A percentile compares a stretch with the other conserved stretches of the same genome.
Conservation (phyloP, 2,888 invertebrate species). For the Octonoba sinensis region DNA sequence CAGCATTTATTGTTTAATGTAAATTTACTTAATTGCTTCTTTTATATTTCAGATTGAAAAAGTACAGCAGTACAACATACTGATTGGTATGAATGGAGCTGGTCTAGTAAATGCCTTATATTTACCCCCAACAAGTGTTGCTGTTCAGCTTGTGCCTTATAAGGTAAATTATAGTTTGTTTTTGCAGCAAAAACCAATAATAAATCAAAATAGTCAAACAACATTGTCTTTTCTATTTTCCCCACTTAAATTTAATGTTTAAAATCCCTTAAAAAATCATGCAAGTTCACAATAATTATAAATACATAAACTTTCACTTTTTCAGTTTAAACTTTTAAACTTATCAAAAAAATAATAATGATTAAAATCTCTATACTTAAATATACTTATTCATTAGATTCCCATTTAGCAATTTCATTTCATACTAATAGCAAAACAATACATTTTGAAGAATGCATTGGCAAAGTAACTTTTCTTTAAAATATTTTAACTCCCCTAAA, state of each 20-base stretch:
- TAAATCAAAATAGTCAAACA: not conserved
- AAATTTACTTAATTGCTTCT: not conserved
- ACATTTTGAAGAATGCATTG: not conserved
- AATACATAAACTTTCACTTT: too few relatives aligned
- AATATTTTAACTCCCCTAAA: too few relatives aligned
- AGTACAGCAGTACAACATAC: slow-evolving; percentile 67
- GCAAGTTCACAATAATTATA: too few relatives aligned
- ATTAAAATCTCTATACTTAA: too few relatives aligned
- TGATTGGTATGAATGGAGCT: slow-evolving; percentile 69
- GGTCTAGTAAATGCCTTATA: slow-evolving; percentile 68
- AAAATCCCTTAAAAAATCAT: not conserved
- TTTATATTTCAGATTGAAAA: slow-evolving; percentile 65
- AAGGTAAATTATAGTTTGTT: slow-evolving; percentile 56
- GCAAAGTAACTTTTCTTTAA: too few relatives aligned
- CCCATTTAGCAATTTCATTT: not conserved
- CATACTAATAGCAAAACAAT: slow-evolving; percentile 7
- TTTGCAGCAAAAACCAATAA: not conserved
- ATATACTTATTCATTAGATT: not conserved
- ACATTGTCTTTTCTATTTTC: not conserved
- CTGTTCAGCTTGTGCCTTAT: slow-evolving; percentile 68
- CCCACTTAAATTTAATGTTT: too few relatives aligned
- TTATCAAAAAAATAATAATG: too few relatives aligned
- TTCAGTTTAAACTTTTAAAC: too few relatives aligned
- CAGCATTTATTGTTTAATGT: not conserved
- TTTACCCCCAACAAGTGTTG: slow-evolving; percentile 67